Conservation (phyloP, 2,113 vertebrate species). For the Glaucidium brasilianum region DNA sequence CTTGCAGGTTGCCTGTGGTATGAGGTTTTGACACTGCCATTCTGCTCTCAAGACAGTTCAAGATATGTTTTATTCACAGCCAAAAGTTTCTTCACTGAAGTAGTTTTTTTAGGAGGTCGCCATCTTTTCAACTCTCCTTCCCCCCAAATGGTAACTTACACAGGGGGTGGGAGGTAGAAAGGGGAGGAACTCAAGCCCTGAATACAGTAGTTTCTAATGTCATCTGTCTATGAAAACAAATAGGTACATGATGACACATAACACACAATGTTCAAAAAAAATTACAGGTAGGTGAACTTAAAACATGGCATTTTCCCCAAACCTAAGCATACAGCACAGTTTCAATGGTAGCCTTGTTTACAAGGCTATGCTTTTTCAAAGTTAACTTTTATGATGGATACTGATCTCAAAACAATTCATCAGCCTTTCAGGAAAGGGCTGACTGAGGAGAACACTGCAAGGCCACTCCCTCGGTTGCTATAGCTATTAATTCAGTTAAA, state of each 20-base stretch:
- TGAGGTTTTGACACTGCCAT: neutral
- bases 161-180: rapidly evolving
- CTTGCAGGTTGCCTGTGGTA: neutral
- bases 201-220: neutral
- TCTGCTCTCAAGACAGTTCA: neutral
- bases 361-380: neutral
- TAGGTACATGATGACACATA: neutral
- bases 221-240: neutral
- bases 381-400: neutral
- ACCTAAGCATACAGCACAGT: neutral
- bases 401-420: neutral
- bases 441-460: neutral
- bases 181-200: neutral
- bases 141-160: neutral
- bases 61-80: neutral
- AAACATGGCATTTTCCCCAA: neutral
- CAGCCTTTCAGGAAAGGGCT: neutral
- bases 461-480: neutral
- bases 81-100: neutral
- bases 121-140: neutral
- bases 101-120: rapidly evolving
- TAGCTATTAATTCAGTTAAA: neutral
- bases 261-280: neutral
- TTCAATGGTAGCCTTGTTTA: neutral
- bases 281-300: neutral